Conservation (phyloP, 2,113 vertebrate species). For the Hippopotamus amphibius region DNA sequence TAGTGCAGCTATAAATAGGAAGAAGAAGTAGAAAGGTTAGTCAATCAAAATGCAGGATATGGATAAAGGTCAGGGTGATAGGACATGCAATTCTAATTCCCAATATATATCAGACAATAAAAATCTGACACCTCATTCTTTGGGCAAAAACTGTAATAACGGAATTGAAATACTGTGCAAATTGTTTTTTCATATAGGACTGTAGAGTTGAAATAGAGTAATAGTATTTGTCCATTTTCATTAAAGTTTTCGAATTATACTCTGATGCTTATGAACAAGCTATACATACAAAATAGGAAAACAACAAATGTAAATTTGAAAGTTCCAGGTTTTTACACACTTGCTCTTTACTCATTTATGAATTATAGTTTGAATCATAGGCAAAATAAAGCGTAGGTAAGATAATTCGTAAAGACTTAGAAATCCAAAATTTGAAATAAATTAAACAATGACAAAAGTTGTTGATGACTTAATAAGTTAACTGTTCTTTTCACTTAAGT, state of each 20-base stretch:
- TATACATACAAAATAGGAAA: not conserved
- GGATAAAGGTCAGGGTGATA: conserved; percentile 60
- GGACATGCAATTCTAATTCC: conserved; percentile 67
- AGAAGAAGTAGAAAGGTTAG: conserved; percentile 53
- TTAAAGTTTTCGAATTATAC: conserved; percentile 57
- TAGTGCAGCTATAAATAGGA: conserved; percentile 53
- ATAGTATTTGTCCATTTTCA: conserved; percentile 71
- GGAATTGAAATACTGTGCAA: conserved; percentile 52
- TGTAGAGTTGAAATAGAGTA: conserved; percentile 32
- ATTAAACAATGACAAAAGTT: not conserved
- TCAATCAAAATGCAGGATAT: conserved; percentile 56
- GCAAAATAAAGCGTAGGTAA: not conserved
- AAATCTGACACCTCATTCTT: conserved; percentile 68
- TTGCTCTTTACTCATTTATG: not conserved
- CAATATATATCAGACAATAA: conserved; percentile 68
- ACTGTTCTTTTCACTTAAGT: not conserved
- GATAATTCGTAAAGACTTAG: not conserved
- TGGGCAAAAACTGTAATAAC: conserved; percentile 66
- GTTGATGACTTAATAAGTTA: not conserved
- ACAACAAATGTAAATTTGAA: not conserved
- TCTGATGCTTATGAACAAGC: conserved; percentile 29
- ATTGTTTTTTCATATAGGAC: conserved; percentile 52
- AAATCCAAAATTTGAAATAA: conserved; percentile 37
- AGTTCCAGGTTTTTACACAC: not conserved
- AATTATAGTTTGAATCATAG: conserved; percentile 16